These are phyloP conservation scores for Philereme vetulata DNA, from an alignment of 2,888 invertebrate species.

Conservation along the genomic window DNA sequence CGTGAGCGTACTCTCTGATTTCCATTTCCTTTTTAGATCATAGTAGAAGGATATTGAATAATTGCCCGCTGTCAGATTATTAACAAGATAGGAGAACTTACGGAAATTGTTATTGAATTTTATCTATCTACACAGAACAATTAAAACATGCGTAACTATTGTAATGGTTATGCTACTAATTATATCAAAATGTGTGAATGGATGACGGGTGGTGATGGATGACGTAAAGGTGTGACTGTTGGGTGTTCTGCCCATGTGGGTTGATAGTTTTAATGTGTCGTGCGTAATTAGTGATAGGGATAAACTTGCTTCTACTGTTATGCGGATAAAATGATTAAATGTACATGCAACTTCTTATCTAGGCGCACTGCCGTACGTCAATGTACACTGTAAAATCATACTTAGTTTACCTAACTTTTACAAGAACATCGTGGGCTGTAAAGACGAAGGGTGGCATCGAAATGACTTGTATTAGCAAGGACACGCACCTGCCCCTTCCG, in stretches of 20 bases:
- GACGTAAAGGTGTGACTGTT: constrained; percentile 18
- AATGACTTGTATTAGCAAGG: constrained; percentile 36
- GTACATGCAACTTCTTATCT: too few relatives aligned
- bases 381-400: too few relatives aligned
- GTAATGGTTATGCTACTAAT: constrained; percentile 22
- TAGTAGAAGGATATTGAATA: constrained; percentile 24
- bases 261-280: neutral
- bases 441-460: constrained; percentile 22
- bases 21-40: constrained; percentile 21
- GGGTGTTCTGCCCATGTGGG: neutral
- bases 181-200: constrained; percentile 26
- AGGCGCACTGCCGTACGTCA: too few relatives aligned
- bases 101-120: constrained; percentile 56
- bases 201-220: constrained; percentile 13
- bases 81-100: constrained; percentile 47
- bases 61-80: constrained; percentile 34
- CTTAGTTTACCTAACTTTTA: too few relatives aligned
- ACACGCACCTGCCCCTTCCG: constrained; percentile 63
- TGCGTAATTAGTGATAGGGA: neutral
- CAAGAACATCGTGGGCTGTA: neutral
- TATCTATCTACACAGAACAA: constrained; percentile 43
- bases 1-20: constrained; percentile 6
- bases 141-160: constrained; percentile 35
- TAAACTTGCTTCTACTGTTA: too few relatives aligned
- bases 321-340: too few relatives aligned